Base-by-base conservation (phyloP, 2,113 vertebrate genomes). In the Oreamnos americanus region DNA sequence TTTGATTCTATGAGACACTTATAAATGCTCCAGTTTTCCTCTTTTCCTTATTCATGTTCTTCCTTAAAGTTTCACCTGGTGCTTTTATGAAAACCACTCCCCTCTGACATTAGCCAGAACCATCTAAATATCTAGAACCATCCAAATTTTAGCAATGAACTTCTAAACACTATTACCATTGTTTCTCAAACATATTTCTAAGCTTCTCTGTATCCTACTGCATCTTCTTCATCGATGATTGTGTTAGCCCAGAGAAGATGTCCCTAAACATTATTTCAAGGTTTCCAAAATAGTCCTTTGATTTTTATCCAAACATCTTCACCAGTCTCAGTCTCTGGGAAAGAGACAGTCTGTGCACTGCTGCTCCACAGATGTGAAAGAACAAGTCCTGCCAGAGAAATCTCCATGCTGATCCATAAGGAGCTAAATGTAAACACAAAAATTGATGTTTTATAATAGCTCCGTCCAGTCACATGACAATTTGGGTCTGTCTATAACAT, bases 341-440 rank as follows among this genome's bases (percentile, higher is more conserved):
- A 95, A 92, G 76, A 94, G 25, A 94, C 0, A 26, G 60, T 86
- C 2, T 1, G 51, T 78, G 87, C 60, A 74, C 96, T 97, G 92
- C 87, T 97, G 95, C 49, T 94, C 87, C 45, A 64, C 98, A 98
- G 97, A 98, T 97, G 97, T 87, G 33, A 88, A 95, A 62, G 30
- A 97, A 84, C 23, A 88, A 76, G 15, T 82, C 78, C 86, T 92
- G 86, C 95, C 96, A 91, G 95, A 53, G 85, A 96, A 95, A 97
- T 95, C 30, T 19, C 28, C 36, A 64, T 62, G 62, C 83, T 92
- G 83, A 33, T 94, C 96, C 93, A 67, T 64, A 94, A 86, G 92
- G 87, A 89, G 30, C 45, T 91, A 94, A 91, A 36, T 76, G 39
- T 91, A 98, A 98, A 97, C 57, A 96, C 53, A 94, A 91, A 94